Conservation (phyloP, 2,113 vertebrate species). For the Bettongia penicillata region DNA sequence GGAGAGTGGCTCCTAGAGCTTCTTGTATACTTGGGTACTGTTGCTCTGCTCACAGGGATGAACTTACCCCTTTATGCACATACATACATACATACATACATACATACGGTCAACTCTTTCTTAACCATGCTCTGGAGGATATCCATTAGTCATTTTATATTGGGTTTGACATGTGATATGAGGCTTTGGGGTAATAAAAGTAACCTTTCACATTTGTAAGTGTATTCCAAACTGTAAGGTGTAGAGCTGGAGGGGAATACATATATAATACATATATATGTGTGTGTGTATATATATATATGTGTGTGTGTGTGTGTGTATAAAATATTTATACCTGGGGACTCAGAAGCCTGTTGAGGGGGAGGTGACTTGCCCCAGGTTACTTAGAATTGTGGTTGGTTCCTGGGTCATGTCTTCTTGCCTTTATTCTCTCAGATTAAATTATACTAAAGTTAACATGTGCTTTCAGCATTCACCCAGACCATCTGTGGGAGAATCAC, state of each 20-base stretch:
- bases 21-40: no score
- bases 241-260: no score
- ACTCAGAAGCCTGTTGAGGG: no score
- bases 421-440: background rate
- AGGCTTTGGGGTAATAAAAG: background rate
- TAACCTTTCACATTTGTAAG: background rate
- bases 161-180: background rate
- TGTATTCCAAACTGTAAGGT: background rate
- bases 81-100: no score
- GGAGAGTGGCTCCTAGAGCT: background rate
- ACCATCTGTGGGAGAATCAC: background rate
- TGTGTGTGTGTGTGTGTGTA: no score
- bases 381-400: background rate
- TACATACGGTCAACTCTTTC: background rate
- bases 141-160: background rate
- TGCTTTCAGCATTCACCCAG: background rate
- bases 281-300: no score
- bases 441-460: background rate
- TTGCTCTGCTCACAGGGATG: no score
- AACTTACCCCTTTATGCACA: no score
- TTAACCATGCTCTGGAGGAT: background rate
- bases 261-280: no score
- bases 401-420: background rate
- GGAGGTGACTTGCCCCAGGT: background rate
- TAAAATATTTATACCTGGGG: no score